Conservation (phyloP, 1,140 invertebrate genomes). For the Phortica variegata region DNA sequence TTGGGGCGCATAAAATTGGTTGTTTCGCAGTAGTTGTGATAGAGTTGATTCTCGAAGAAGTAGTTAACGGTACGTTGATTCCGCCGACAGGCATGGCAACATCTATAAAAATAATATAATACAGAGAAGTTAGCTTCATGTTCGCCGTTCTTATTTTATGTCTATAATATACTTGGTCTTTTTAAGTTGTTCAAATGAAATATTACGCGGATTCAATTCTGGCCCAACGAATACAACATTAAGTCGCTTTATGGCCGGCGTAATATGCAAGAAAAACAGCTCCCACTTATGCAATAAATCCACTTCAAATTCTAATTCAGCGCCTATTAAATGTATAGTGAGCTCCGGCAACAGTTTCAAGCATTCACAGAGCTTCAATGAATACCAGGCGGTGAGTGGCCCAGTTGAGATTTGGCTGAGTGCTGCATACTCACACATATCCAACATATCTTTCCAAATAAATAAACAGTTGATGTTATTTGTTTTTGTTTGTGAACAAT, state of each 20-base stretch:
- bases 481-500: not conserved
- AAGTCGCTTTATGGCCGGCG: slow-evolving; percentile 61
- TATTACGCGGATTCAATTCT: slow-evolving; percentile 62
- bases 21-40: slow-evolving; percentile 62
- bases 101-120: slow-evolving; percentile 18
- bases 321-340: slow-evolving; percentile 57
- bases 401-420: slow-evolving; percentile 67
- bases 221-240: slow-evolving; percentile 66
- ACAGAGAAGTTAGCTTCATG: not conserved
- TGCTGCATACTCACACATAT: slow-evolving; percentile 63
- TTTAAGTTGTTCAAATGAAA: slow-evolving; percentile 58
- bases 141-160: not conserved
- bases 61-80: slow-evolving; percentile 34
- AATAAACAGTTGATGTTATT: not conserved
- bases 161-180: slow-evolving; percentile 36
- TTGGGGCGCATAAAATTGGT: too few relatives aligned
- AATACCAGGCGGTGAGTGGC: slow-evolving; percentile 65
- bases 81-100: slow-evolving; percentile 38
- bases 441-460: slow-evolving; percentile 52
- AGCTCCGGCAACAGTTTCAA: slow-evolving; percentile 32
- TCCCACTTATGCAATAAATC: slow-evolving; percentile 70
- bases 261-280: slow-evolving; percentile 66
- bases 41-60: slow-evolving; percentile 58
- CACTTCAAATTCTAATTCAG: slow-evolving; percentile 72
- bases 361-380: slow-evolving; percentile 59